Conservation (phyloP, 1,140 invertebrate genomes). For the Mizuhopecten yessoensis region DNA sequence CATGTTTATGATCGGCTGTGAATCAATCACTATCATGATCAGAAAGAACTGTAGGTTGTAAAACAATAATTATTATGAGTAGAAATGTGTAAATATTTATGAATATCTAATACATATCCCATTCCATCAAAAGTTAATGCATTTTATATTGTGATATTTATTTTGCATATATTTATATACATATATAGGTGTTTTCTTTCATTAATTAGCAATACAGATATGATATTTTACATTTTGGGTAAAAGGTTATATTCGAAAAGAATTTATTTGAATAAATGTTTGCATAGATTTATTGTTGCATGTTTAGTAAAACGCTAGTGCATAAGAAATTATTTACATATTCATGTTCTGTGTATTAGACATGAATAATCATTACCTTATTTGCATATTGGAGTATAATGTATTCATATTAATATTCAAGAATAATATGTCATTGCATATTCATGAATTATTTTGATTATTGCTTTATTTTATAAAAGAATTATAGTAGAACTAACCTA, state of each 20-base stretch:
- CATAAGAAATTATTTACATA: neutral
- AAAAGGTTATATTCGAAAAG: neutral
- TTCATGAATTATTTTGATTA: neutral
- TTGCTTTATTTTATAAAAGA: neutral
- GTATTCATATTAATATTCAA: neutral
- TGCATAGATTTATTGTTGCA: constrained; percentile 4
- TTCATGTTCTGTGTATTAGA: neutral
- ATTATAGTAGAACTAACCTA: neutral
- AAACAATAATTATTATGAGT: neutral
- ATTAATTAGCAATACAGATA: neutral
- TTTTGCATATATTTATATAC: neutral
- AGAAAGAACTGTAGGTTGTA: no score
- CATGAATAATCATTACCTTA: constrained; percentile 10
- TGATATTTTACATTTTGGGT: neutral
- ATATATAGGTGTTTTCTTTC: neutral
- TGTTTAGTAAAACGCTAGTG: neutral
- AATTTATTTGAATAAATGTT: neutral
- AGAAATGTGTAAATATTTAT: no score
- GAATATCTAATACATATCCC: no score
- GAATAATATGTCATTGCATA: neutral
- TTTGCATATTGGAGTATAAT: neutral
- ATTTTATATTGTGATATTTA: neutral
- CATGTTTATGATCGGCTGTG: no score
- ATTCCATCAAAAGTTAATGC: neutral
- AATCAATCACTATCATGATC: no score